Conservation (phyloP, 2,113 vertebrate genomes). For the Trachemys scripta region DNA sequence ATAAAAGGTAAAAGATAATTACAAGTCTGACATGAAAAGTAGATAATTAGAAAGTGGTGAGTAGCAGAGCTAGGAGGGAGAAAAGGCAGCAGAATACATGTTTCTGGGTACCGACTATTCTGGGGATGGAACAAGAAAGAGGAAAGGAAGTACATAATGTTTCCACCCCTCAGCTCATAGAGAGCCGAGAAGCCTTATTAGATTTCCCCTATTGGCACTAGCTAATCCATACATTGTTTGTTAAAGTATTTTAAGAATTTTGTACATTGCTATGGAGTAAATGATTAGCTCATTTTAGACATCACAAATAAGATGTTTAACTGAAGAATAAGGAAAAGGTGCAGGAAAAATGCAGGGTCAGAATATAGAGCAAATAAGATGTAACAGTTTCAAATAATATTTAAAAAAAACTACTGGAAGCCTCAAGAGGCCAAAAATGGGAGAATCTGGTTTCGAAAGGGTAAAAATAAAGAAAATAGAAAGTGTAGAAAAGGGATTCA, state of each 20-base stretch:
- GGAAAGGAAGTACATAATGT: background rate
- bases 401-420: background rate
- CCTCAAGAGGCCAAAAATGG: background rate
- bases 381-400: background rate
- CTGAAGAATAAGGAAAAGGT: background rate
- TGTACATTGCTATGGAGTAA: background rate
- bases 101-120: background rate
- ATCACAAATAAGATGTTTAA: background rate
- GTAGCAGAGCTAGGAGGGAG: background rate
- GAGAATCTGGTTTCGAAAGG: background rate
- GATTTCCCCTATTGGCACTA: background rate
- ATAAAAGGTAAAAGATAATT: background rate
- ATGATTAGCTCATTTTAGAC: background rate
- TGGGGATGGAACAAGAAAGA: background rate
- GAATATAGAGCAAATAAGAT: background rate
- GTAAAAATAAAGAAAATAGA: background rate
- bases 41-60: background rate
- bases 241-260: background rate
- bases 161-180: no score
- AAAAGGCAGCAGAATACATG: background rate
- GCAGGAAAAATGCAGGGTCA: background rate
- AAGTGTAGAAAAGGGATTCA: background rate
- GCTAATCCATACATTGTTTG: background rate
- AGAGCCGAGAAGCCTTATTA: background rate
- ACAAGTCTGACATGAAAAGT: background rate